These are phyloP conservation scores for Gibbula magus DNA, from an alignment of 2,888 invertebrate species.

Conservation along the genomic window DNA sequence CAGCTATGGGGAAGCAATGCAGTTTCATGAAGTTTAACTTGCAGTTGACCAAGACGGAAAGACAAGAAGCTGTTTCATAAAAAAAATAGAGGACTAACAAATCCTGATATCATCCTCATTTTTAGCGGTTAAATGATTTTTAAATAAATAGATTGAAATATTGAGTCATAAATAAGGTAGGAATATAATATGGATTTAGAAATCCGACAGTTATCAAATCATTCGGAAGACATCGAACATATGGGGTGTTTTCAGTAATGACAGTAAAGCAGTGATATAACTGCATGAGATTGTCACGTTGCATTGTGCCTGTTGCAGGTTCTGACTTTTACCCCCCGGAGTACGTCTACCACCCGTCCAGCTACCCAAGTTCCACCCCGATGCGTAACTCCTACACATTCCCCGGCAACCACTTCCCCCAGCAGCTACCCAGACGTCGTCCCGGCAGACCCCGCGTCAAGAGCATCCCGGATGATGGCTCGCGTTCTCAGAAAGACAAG, in stretches of 20 bases:
- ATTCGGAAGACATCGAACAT: no score
- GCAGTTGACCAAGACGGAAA: no score
- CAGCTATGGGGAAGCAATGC: no score
- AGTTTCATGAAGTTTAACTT: no score
- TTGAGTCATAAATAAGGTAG: no score
- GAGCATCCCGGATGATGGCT: conserved; percentile 57
- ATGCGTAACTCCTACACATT: conserved; percentile 40
- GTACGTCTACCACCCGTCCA: conserved; percentile 31
- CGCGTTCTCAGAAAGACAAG: conserved; percentile 55
- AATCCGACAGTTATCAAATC: no score
- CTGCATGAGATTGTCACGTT: neutral
- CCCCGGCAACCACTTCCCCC: conserved; percentile 33
- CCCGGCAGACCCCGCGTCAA: conserved; percentile 65
- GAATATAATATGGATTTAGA: no score
- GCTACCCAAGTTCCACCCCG: conserved; percentile 23
- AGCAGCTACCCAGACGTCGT: conserved; percentile 50
- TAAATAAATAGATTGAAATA: no score
- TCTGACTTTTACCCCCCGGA: conserved; percentile 39
- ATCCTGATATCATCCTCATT: no score
- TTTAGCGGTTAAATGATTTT: no score
- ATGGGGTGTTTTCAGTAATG: neutral
- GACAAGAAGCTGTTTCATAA: no score
- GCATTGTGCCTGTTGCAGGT: neutral
- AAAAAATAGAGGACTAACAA: no score
- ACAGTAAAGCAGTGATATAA: neutral